phyloP scores from a whole-genome alignment of 2,888 invertebrate species.

The Argyresthia albistria region DNA sequence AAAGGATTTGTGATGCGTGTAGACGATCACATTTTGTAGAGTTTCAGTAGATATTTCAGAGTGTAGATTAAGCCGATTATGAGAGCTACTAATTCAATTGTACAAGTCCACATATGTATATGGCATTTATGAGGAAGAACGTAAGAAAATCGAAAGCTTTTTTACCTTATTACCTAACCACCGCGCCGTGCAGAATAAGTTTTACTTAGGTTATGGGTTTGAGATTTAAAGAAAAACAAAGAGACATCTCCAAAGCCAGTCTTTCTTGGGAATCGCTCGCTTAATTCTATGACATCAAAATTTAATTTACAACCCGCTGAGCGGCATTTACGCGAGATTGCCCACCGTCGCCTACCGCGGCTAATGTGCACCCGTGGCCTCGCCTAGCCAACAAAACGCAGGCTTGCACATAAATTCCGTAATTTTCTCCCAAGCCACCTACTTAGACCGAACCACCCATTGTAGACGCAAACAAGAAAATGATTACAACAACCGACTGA shows the following conservation, averaged over 20 bases:
- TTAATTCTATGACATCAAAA: constrained; percentile 48
- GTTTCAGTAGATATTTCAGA: too few relatives aligned
- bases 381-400: constrained; percentile 10
- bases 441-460: constrained; percentile 4
- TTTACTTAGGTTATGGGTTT: too few relatives aligned
- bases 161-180: too few relatives aligned
- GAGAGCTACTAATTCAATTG: too few relatives aligned
- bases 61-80: too few relatives aligned
- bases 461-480: constrained; percentile 1
- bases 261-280: constrained; percentile 22
- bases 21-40: too few relatives aligned
- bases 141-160: too few relatives aligned
- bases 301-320: constrained; percentile 44
- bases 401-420: constrained; percentile 24
- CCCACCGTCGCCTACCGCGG: constrained; percentile 15
- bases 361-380: constrained; percentile 21
- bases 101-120: too few relatives aligned
- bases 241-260: too few relatives aligned
- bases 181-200: too few relatives aligned
- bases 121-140: too few relatives aligned
- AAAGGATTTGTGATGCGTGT: not conserved
- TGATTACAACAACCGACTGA: constrained; percentile 6
- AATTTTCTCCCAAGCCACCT: constrained; percentile 20
- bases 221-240: too few relatives aligned
- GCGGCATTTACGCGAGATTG: constrained; percentile 42